Percentiles rank a stretch among this genome's conserved stretches.
Evolutionary conservation across 2,888 invertebrate genomes (phyloP).

Genomic region (Charanyca ferruginea): DNA sequence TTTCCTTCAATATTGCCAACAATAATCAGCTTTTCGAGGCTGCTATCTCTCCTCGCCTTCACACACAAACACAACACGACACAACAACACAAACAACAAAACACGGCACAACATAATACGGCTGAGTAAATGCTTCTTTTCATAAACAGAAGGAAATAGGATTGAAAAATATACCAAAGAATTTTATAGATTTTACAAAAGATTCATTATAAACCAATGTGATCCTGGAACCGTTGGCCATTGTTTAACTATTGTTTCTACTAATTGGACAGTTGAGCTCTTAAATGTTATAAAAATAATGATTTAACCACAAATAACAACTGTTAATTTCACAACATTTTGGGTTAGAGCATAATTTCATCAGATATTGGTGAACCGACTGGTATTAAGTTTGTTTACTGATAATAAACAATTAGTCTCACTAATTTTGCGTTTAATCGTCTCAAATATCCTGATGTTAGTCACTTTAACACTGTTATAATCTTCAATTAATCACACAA

Average conservation of each 20-base stretch:
- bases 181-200: too few relatives aligned
- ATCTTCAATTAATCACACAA: background rate
- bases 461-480: background rate
- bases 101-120: too few relatives aligned
- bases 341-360: background rate
- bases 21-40: too few relatives aligned
- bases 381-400: too few relatives aligned
- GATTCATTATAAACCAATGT: too few relatives aligned
- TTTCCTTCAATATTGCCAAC: too few relatives aligned
- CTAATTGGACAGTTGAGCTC: too few relatives aligned
- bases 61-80: too few relatives aligned
- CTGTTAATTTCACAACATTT: background rate
- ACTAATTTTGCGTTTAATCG: slow-evolving; percentile 7
- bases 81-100: too few relatives aligned
- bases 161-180: background rate
- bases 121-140: background rate
- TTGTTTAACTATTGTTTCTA: too few relatives aligned
- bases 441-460: slow-evolving; percentile 6
- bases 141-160: background rate
- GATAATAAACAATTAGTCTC: background rate
- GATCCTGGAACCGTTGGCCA: too few relatives aligned
- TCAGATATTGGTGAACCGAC: slow-evolving; percentile 11
- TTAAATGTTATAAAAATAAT: background rate
- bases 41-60: too few relatives aligned
- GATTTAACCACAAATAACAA: background rate